Conservation (phyloP, 2,113 vertebrate species). For the Vireo altiloquus region DNA sequence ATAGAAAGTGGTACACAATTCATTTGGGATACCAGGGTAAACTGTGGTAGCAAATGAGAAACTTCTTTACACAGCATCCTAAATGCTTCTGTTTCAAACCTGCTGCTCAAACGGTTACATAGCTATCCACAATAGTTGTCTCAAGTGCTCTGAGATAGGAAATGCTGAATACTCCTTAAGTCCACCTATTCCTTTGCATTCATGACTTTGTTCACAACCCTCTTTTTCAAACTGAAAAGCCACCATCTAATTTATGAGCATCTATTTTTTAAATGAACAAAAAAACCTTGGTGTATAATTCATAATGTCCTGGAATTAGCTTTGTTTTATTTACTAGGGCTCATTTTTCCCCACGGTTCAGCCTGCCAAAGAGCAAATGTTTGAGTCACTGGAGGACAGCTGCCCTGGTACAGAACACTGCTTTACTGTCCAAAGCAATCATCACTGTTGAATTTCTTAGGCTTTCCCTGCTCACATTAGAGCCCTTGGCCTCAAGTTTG, state of each 20-base stretch:
- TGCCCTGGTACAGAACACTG: not conserved
- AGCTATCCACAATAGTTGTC: not conserved
- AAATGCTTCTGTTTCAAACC: not conserved
- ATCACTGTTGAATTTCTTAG: not conserved
- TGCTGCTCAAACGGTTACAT: not conserved
- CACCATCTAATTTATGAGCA: not conserved
- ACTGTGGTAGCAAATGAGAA: not conserved
- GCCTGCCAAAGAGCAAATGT: not conserved
- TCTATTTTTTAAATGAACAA: not conserved
- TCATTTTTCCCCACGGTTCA: not conserved
- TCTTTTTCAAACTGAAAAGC: not conserved
- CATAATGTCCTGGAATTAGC: not conserved
- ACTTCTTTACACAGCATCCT: not conserved
- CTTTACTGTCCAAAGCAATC: not conserved
- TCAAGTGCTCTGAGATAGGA: not conserved
- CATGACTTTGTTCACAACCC: not conserved
- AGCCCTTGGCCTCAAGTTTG: not conserved
- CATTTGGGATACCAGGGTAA: not conserved
- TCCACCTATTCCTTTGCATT: not conserved
- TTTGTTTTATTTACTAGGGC: not conserved
- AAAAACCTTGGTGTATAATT: not conserved
- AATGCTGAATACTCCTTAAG: not conserved
- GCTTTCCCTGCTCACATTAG: not conserved
- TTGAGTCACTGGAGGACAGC: not conserved
- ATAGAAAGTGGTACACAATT: not conserved